A percentile compares a stretch with the other conserved stretches of the same genome.
Evolutionary conservation across 2,888 invertebrate species (phyloP).

Genomic region (Drosophila aldrichi): DNA sequence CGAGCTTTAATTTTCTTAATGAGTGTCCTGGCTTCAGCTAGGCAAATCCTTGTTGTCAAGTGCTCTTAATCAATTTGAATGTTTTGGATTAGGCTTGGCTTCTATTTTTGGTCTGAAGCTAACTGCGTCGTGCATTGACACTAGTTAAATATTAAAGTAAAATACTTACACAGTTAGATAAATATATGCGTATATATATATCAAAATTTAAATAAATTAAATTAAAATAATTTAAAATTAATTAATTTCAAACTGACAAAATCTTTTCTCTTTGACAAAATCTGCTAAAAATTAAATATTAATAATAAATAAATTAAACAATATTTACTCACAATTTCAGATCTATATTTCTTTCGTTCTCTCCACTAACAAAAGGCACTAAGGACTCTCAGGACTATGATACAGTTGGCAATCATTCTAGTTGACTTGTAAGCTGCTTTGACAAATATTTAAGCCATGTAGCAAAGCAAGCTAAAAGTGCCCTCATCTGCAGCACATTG

Average conservation of each 20-base stretch:
- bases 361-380: neutral
- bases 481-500: conserved; percentile 13
- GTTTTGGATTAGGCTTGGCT: neutral
- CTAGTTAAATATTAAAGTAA: neutral
- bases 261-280: too few species aligned
- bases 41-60: conserved; percentile 7
- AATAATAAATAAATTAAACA: too few species aligned
- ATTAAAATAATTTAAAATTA: too few species aligned
- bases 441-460: conserved; percentile 41
- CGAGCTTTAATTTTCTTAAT: conserved; percentile 2
- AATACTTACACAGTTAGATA: neutral
- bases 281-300: too few species aligned
- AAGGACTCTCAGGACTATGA: neutral
- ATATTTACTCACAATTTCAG: too few species aligned
- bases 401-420: conserved; percentile 6
- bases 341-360: neutral
- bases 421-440: conserved; percentile 19
- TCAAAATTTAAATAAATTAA: too few species aligned
- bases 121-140: neutral
- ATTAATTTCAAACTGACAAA: too few species aligned
- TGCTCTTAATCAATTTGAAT: conserved; percentile 5
- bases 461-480: conserved; percentile 15
- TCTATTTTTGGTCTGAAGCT: neutral
- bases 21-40: neutral
- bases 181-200: neutral